Percentiles rank a stretch among this genome's conserved stretches.
Conservation (phyloP, 2,888 invertebrate species). For the Endomychus coccineus region DNA sequence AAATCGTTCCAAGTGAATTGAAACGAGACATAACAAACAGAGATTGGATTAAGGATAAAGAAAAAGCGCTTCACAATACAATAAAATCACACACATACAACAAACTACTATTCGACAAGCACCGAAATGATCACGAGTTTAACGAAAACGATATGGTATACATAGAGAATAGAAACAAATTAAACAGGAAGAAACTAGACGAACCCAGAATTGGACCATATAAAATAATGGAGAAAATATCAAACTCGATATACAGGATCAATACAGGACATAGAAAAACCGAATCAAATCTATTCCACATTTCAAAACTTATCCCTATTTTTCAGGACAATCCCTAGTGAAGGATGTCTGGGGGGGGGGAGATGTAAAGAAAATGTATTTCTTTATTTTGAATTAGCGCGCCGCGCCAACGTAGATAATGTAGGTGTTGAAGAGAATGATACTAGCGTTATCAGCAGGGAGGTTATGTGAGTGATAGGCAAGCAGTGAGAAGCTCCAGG, state of each 20-base stretch:
- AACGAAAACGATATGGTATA: slow-evolving; percentile 23
- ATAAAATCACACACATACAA: slow-evolving; percentile 21
- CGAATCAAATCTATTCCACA: slow-evolving; percentile 11
- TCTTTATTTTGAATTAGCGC: no score
- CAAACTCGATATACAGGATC: slow-evolving; percentile 13
- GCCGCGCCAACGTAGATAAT: no score
- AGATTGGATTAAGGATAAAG: slow-evolving; percentile 4
- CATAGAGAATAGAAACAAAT: slow-evolving; percentile 21
- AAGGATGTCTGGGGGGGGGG: no score
- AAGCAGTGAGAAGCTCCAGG: no score
- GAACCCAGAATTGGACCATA: slow-evolving; percentile 21
- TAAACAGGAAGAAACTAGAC: slow-evolving; percentile 20
- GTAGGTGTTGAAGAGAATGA: no score
- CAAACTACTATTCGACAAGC: slow-evolving; percentile 18
- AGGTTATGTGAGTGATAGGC: no score
- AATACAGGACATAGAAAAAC: slow-evolving; percentile 12
- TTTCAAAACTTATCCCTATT: slow-evolving; percentile 11
- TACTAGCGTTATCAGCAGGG: no score
- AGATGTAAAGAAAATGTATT: no score
- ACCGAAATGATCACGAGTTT: slow-evolving; percentile 17
- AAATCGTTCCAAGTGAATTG: slow-evolving; percentile 18
- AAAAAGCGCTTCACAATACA: slow-evolving; percentile 18
- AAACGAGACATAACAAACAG: slow-evolving; percentile 12
- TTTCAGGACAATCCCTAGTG: no score
- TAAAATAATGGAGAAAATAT: slow-evolving; percentile 12